These are phyloP conservation scores for Pelusios castaneus DNA, from an alignment of 2,113 vertebrate genomes.

Conservation along the genomic window DNA sequence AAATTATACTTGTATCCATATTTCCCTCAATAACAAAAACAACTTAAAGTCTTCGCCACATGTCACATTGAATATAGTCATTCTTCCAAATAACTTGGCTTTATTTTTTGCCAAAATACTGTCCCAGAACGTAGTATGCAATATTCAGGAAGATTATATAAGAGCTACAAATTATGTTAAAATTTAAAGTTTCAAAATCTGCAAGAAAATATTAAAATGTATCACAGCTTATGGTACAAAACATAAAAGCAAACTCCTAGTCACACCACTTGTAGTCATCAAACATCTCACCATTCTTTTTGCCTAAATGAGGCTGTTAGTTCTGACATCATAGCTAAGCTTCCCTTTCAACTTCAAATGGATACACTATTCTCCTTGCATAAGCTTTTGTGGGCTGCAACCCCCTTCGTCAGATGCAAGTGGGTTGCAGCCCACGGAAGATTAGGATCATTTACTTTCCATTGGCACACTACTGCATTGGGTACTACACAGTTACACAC, in stretches of 20 bases:
- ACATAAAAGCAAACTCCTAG: background rate
- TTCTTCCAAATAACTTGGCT: background rate
- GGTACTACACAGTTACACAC: background rate
- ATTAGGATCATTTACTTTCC: background rate
- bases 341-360: background rate
- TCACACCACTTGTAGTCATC: background rate
- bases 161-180: background rate
- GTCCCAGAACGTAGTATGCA: background rate
- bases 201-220: background rate
- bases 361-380: background rate
- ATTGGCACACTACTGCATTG: background rate
- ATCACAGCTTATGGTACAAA: background rate
- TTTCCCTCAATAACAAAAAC: conserved; percentile 14
- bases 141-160: background rate
- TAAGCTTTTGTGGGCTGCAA: too few relatives aligned
- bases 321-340: background rate
- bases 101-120: background rate
- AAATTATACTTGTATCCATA: conserved; percentile 51
- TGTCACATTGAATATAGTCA: fast-evolving
- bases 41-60: background rate
- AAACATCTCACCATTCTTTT: background rate
- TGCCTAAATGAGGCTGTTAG: background rate
- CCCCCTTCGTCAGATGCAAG: too few relatives aligned
- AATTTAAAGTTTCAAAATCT: background rate
- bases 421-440: too few relatives aligned